phyloP scores from a whole-genome alignment of 2,113 vertebrate genomes.

The Neolamprologus toae region DNA sequence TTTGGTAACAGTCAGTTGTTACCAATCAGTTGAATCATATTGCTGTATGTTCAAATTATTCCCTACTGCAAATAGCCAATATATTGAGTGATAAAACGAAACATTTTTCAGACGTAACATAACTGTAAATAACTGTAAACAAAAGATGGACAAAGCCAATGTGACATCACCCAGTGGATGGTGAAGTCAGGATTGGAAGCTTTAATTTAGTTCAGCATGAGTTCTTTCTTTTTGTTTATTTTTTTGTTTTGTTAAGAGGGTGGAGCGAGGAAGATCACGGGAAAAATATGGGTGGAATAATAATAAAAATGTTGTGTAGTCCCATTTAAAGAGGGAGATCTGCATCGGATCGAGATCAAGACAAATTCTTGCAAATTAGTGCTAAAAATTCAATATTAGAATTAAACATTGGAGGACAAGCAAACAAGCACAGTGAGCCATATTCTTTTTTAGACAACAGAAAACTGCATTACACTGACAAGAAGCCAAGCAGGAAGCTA shows the following conservation, averaged over 20 bases:
- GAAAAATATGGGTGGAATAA: neutral
- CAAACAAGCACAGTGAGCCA: neutral
- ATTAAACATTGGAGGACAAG: neutral
- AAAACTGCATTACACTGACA: neutral
- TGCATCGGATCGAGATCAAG: neutral
- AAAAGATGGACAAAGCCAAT: neutral
- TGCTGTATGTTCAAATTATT: neutral
- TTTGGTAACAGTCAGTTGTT: neutral
- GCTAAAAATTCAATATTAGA: neutral
- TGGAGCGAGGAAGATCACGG: neutral
- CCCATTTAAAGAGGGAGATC: neutral
- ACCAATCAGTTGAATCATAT: neutral
- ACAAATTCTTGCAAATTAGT: neutral
- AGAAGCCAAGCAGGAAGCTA: neutral
- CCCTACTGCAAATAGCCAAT: neutral
- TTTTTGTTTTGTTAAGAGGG: neutral
- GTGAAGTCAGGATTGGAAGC: neutral
- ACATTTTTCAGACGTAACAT: neutral
- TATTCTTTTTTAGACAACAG: neutral
- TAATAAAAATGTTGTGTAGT: neutral
- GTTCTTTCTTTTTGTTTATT: neutral
- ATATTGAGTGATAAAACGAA: neutral
- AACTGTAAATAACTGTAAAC: neutral
- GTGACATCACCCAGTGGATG: neutral
- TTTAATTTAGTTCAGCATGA: neutral